Base-by-base conservation (phyloP, 1,140 invertebrate genomes). In the Medauroidea extradentata region DNA sequence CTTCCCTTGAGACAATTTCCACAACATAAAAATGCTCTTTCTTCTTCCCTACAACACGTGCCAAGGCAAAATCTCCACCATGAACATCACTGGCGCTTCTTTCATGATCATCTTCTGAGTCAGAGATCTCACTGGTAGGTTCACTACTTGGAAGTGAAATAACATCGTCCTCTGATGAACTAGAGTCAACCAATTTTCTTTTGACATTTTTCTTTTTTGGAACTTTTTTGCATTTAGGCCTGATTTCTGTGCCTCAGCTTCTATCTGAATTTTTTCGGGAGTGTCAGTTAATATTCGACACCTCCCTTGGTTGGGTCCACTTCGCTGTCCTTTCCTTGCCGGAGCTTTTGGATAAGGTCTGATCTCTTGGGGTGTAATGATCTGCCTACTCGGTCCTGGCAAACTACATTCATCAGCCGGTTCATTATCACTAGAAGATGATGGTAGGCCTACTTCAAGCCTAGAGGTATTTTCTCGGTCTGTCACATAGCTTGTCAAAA, bases 401-500 rank as follows among this genome's bases (percentile, higher is more conserved):
- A 25, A 46, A 25, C 18, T 21, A 25, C 18, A 46, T 21, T 25
- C 44, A 46, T 19, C 44, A 46, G 5, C 44, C 44, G 44, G 44
- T 25, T 46, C 29, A 34, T 34, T 34, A 11, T 34, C n/a, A n/a
- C n/a, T n/a, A n/a, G n/a, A n/a, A n/a, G n/a, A n/a, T n/a, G n/a
- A n/a, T n/a, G n/a, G n/a, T 46, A 46, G 18, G 18, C 24, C 18
- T 25, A 38, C 52, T 34, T 39, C 52, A 53, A 53, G 27, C 39
- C 39, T 18, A 53, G 52, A 53, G 24, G 44, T 24, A 27, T 65
- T 25, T 27, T 68, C 65, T 34, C 71, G 59, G 60, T 77, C 71
- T 8, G 73, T 75, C 16, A 73, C 68, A 48, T 50, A 55, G 39
- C 66, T 50, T 23, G 72, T 63, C 18, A 65, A 11, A 69, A 73